Percentiles rank a stretch among this genome's conserved stretches.
Conservation (phyloP, 2,113 vertebrate species). For the Sorex araneus region DNA sequence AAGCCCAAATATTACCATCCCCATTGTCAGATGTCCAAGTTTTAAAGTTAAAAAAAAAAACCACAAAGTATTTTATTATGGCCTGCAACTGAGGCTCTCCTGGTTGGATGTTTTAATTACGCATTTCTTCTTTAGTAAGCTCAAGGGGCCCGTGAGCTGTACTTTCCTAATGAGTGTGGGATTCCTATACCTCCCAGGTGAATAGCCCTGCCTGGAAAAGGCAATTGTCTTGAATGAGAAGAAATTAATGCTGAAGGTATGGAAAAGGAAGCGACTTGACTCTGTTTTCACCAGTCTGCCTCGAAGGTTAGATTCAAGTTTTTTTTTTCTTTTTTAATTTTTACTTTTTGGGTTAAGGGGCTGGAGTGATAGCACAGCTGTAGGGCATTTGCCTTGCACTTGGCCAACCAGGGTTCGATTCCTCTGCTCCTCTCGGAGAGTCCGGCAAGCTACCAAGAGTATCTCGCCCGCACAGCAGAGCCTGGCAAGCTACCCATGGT, state of each 20-base stretch:
- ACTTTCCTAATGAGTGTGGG: conserved; percentile 59
- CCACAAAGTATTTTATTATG: conserved; percentile 42
- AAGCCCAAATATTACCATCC: background rate
- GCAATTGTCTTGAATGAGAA: conserved; percentile 65
- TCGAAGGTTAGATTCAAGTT: conserved; percentile 19
- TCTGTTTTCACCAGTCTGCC: background rate
- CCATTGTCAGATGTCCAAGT: conserved; percentile 8
- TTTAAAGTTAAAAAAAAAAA: conserved; percentile 54
- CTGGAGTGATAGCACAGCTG: too few relatives aligned
- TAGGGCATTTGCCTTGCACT: too few relatives aligned
- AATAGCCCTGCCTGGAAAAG: conserved; percentile 27
- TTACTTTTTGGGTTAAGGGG: too few relatives aligned
- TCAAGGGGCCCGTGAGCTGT: background rate
- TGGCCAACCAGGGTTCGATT: too few relatives aligned
- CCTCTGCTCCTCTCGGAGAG: too few relatives aligned
- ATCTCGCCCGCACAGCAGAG: too few relatives aligned
- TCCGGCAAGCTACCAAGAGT: too few relatives aligned
- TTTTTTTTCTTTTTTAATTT: too few relatives aligned
- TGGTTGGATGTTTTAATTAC: conserved; percentile 67
- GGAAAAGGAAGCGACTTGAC: background rate
- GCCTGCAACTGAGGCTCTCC: conserved; percentile 47
- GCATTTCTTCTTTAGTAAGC: conserved; percentile 66
- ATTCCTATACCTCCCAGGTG: conserved; percentile 53
- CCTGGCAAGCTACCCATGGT: too few relatives aligned
- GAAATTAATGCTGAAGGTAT: conserved; percentile 8